Conservation (phyloP, 2,797 vertebrate genomes). For the Buceros bicornis region DNA sequence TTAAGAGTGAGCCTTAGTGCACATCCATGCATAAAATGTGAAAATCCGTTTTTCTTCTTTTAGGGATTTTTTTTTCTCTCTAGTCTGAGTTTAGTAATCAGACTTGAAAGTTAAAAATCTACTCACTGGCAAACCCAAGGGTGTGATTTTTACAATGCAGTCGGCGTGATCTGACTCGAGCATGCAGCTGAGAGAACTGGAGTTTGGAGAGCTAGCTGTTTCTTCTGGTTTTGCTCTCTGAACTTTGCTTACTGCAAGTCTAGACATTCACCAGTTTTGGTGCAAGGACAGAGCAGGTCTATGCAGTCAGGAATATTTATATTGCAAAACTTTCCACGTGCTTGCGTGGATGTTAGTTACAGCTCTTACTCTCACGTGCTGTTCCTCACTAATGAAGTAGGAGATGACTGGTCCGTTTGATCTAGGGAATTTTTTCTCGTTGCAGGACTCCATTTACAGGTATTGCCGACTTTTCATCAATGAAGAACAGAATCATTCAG, state of each 20-base stretch:
- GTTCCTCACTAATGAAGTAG: neutral
- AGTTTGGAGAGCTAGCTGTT: neutral
- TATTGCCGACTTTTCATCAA: conserved; percentile 88
- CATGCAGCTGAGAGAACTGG: neutral
- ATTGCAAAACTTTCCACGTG: neutral
- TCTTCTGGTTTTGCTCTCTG: neutral
- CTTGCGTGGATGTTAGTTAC: neutral
- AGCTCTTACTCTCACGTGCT: neutral
- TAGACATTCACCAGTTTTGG: neutral
- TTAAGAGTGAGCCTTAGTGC: neutral
- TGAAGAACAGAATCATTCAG: conserved; percentile 95
- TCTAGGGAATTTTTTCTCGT: conserved; percentile 53
- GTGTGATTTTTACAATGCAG: neutral
- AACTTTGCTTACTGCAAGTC: neutral
- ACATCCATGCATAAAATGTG: neutral
- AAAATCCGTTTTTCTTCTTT: neutral
- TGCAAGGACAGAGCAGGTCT: neutral
- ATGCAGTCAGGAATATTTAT: neutral
- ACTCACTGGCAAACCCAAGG: neutral
- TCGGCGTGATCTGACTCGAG: neutral
- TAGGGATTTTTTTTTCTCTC: rapidly evolving
- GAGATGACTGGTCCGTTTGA: neutral
- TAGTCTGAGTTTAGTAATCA: neutral
- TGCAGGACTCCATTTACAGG: conserved; percentile 89
- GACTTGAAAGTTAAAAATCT: neutral